Percentiles rank a stretch among this genome's conserved stretches.
Evolutionary conservation across 2,113 vertebrate species (phyloP).

Genomic region (Clarias magur): DNA sequence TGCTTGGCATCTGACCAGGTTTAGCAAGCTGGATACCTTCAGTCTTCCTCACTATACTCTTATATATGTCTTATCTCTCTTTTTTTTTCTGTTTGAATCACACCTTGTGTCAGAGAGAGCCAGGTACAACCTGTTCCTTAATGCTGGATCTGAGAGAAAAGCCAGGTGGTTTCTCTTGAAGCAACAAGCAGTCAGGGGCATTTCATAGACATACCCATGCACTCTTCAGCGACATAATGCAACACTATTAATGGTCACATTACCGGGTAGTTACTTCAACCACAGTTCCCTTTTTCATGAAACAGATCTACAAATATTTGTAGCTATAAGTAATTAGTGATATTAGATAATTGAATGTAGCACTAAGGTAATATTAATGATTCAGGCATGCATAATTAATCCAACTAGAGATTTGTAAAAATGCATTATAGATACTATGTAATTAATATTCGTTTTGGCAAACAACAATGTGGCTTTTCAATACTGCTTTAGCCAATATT

Average conservation of each 20-base stretch:
- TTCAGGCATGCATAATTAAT: not conserved
- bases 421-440: not conserved
- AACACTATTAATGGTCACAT: not conserved
- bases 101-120: not conserved
- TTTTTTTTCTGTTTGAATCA: not conserved
- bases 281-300: not conserved
- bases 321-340: not conserved
- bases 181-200: not conserved
- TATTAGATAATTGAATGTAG: not conserved
- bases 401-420: not conserved
- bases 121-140: not conserved
- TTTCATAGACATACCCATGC: not conserved
- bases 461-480: not conserved
- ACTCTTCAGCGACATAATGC: not conserved
- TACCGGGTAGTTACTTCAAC: not conserved
- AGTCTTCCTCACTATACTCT: constrained; percentile 14
- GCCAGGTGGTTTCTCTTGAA: not conserved
- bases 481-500: too few relatives aligned
- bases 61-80: not conserved
- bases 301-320: not conserved
- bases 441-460: too few relatives aligned
- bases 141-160: not conserved
- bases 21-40: constrained; percentile 1
- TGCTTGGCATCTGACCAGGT: constrained; percentile 20
- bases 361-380: not conserved